Evolutionary conservation across 35 echinoderm and acorn worm species (phyloP).

Genomic region (Ophioderma brevispina): DNA sequence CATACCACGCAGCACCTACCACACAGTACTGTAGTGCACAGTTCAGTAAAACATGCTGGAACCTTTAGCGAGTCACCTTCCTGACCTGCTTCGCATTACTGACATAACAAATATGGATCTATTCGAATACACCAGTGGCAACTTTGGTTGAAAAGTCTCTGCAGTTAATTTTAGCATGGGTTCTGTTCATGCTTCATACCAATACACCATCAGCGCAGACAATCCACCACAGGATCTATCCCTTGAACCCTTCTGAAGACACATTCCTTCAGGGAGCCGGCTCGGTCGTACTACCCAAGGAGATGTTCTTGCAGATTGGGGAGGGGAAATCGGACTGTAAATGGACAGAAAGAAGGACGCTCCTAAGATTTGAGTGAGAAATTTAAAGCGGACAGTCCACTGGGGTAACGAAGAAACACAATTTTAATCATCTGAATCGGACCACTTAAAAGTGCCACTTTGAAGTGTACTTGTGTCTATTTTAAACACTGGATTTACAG

Average conservation of each 20-base stretch:
- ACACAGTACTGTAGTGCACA: no score
- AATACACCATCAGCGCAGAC: background rate
- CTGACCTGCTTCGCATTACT: no score
- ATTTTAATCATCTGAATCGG: constrained; percentile 4
- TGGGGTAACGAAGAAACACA: background rate
- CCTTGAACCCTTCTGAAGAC: background rate
- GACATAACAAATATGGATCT: no score
- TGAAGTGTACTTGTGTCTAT: background rate
- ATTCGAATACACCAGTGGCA: no score
- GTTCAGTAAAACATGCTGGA: no score
- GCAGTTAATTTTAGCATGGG: background rate
- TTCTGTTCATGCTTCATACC: background rate
- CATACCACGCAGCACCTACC: no score
- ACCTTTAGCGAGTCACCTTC: no score
- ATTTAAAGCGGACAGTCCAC: background rate
- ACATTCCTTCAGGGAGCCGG: background rate
- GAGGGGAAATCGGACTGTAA: background rate
- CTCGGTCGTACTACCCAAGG: background rate
- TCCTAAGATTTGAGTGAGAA: background rate
- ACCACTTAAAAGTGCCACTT: background rate
- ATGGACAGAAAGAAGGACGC: background rate
- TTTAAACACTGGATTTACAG: no score
- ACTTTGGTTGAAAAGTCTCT: background rate
- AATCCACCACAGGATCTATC: background rate
- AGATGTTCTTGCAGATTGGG: background rate